Conservation (phyloP, 2,888 invertebrate species). For the Callyntrura guangdongensis region DNA sequence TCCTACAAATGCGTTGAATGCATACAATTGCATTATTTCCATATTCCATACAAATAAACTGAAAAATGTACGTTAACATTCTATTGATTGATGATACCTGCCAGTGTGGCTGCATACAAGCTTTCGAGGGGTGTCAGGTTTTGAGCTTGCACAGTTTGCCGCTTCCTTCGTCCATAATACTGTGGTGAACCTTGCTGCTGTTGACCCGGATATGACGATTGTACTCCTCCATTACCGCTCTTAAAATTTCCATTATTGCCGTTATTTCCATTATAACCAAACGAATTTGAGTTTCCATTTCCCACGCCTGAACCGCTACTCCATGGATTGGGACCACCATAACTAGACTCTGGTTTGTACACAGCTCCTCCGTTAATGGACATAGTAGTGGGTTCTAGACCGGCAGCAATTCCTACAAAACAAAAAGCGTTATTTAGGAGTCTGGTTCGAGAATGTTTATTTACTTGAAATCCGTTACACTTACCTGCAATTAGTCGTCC, state of each 20-base stretch:
- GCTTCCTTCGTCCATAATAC: slow-evolving; percentile 72
- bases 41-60: background rate
- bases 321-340: slow-evolving; percentile 64
- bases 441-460: too few species aligned
- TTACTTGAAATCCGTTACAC: too few species aligned
- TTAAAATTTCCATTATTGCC: slow-evolving; percentile 5
- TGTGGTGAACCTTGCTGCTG: slow-evolving; percentile 46
- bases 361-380: slow-evolving; percentile 47
- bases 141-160: slow-evolving; percentile 62
- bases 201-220: slow-evolving; percentile 41
- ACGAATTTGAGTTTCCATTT: slow-evolving; percentile 21
- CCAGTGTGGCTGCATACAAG: slow-evolving; percentile 81
- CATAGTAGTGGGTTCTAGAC: slow-evolving; percentile 73
- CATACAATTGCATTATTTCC: background rate
- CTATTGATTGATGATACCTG: too few species aligned
- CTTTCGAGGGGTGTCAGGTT: slow-evolving; percentile 78
- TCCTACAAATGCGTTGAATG: slow-evolving; percentile 75
- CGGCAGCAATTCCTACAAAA: slow-evolving; percentile 82
- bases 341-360: slow-evolving; percentile 41
- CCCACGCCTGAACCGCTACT: slow-evolving; percentile 60
- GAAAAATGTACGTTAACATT: background rate
- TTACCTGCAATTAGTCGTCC: slow-evolving; percentile 82
- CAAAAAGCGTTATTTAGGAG: too few species aligned
- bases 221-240: slow-evolving; percentile 42
- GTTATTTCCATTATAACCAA: too few species aligned